Evolutionary conservation across 2,888 invertebrate genomes (phyloP), one percentile per base, ranked within the genome.

Genomic region (Conus canariensis): DNA sequence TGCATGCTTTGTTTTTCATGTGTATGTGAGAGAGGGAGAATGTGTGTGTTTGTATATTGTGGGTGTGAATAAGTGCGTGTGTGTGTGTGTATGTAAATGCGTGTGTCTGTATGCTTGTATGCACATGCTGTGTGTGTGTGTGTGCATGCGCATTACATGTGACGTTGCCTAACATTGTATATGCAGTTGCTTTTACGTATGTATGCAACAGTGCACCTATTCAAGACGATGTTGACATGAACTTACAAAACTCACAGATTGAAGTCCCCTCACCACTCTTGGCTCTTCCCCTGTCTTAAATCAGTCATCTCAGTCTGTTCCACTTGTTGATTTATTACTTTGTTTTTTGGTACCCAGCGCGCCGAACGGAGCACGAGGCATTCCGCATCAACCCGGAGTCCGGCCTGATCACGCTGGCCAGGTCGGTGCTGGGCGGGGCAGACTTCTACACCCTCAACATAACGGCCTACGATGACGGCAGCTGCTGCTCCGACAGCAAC

Each of bases 401-500:
- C 25, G 96, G 96, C 19, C 95, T 96, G 16, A 95, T 96, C 85
- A 93, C 94, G 16, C 93, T 96, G 88, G 93, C 93, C 1, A 93
- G 94, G 14, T 67, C 91, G 0, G 92, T 96, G 25, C 95, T 95
- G n/a, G 92, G 93, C 56, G 92, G 93, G 45, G 91, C 92, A 9
- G 94, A 94, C 8, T 93, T 99, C 96, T 99, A 99, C 96, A 98
- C 98, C 96, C 96, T 99, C 90, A 99, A 99, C 96, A 99, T 99
- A 14, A 99, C 99, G 0, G 99, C 99, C 4, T 97, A 98, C 97
- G 99, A 99, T 96, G 99, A 99, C 96, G 99, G 99, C 0, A 98
- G 98, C 1, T 99, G 99, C 96, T 99, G 99, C 96, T 98, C 98
- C 22, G 98, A 98, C 93, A 98, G 98, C 6, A 89, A 90, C 16